Evolutionary conservation across 2,113 vertebrate genomes (phyloP).

Genomic region (Atrichornis clamosus): DNA sequence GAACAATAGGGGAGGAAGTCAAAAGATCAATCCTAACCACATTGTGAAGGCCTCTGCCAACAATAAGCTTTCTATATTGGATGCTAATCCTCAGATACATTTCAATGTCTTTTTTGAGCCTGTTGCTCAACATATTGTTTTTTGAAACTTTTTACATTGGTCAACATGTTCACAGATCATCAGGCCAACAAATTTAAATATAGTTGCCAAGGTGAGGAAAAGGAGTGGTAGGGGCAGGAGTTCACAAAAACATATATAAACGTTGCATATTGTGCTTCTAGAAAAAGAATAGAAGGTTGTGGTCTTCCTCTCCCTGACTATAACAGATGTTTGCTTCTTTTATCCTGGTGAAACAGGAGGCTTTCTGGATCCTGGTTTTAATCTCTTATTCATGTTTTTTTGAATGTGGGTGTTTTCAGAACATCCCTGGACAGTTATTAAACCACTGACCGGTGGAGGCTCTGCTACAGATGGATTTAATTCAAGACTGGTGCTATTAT

Average conservation of each 20-base stretch:
- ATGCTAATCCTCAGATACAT: not conserved
- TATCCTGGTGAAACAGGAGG: not conserved
- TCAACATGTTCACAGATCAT: not conserved
- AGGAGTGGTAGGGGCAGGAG: not conserved
- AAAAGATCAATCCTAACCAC: not conserved
- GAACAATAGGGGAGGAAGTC: not conserved
- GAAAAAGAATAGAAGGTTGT: not conserved
- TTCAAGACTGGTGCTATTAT: constrained; percentile 79
- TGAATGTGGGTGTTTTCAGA: constrained; percentile 57
- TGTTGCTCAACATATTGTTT: not conserved
- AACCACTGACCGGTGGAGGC: constrained; percentile 72
- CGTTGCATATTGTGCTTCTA: not conserved
- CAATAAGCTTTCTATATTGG: not conserved
- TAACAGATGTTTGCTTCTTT: not conserved
- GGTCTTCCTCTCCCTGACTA: not conserved
- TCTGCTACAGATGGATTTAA: constrained; percentile 73
- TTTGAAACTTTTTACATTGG: not conserved
- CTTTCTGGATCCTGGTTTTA: constrained; percentile 22
- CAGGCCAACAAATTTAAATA: not conserved
- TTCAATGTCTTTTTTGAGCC: not conserved
- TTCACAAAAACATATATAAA: not conserved
- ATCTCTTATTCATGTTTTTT: constrained; percentile 63
- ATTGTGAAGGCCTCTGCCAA: not conserved
- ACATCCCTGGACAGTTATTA: constrained; percentile 73
- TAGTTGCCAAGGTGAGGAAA: not conserved